A percentile compares a stretch with the other conserved stretches of the same genome.
Evolutionary conservation across 2,113 vertebrate genomes (phyloP).

Genomic region (Ellobius talpinus): DNA sequence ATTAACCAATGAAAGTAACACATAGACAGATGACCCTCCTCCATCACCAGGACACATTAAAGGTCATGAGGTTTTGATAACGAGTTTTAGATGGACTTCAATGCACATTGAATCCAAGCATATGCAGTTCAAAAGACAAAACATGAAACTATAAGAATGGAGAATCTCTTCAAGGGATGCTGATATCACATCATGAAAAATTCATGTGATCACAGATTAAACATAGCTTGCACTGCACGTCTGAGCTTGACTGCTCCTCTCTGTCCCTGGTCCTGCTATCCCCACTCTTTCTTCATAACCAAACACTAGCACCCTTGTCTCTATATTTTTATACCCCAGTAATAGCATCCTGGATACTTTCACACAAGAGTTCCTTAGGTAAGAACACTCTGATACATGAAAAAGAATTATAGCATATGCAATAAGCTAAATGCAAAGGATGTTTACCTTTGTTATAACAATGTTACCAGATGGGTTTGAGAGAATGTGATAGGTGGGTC

Average conservation of each 20-base stretch:
- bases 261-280: neutral
- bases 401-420: neutral
- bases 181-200: neutral
- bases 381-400: neutral
- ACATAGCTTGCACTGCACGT: neutral
- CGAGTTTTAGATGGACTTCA: neutral
- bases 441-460: neutral
- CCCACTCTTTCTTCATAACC: neutral
- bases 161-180: neutral
- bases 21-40: too few relatives aligned
- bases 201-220: neutral
- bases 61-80: neutral
- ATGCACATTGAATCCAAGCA: neutral
- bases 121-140: neutral
- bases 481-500: neutral
- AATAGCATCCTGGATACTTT: neutral
- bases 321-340: neutral
- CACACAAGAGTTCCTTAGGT: neutral
- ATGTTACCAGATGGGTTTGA: neutral
- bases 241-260: too few relatives aligned
- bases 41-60: too few relatives aligned
- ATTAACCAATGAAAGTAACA: too few relatives aligned
- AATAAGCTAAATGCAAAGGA: neutral
- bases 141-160: neutral
- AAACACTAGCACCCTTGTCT: rapidly evolving